phyloP scores from a whole-genome alignment of 2,888 invertebrate genomes.

The Perdita meconis region DNA sequence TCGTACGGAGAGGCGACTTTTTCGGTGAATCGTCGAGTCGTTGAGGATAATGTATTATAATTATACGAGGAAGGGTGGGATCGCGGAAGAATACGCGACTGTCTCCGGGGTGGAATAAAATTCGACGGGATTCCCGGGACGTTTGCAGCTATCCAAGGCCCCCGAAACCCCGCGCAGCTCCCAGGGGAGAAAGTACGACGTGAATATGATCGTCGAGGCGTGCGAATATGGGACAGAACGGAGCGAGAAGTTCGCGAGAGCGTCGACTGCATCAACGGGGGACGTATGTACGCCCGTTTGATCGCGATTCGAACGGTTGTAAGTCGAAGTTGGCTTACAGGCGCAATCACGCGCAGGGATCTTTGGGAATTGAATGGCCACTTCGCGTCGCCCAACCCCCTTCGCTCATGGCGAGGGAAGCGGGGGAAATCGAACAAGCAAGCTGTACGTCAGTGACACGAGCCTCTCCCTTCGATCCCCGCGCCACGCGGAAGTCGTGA shows the following conservation, averaged over 20 bases:
- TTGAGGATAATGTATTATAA: conserved; percentile 1
- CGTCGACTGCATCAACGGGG: conserved; percentile 16
- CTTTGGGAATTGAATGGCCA: conserved; percentile 65
- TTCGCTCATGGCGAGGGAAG: conserved; percentile 26
- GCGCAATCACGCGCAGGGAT: conserved; percentile 62
- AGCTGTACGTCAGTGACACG: conserved; percentile 43
- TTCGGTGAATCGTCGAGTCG: background rate
- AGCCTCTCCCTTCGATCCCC: background rate
- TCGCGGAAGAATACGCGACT: conserved; percentile 4
- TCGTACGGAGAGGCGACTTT: background rate
- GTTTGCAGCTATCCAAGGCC: conserved; percentile 19
- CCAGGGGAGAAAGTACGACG: conserved; percentile 1
- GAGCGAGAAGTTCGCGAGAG: background rate
- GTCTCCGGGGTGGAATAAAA: conserved; percentile 34
- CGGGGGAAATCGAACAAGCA: conserved; percentile 41
- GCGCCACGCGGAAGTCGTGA: conserved; percentile 44
- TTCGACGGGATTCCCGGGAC: conserved; percentile 26
- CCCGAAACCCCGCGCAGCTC: conserved; percentile 14
- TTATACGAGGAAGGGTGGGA: background rate
- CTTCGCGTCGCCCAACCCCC: conserved; percentile 52
- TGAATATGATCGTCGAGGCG: conserved; percentile 31
- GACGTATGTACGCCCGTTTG: conserved; percentile 4
- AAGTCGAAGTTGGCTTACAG: conserved; percentile 59
- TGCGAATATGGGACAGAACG: too few relatives aligned
- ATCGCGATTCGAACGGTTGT: conserved; percentile 41